Evolutionary conservation across 1,140 invertebrate species (phyloP).

Genomic region (Macrotrachela quadricornifera): DNA sequence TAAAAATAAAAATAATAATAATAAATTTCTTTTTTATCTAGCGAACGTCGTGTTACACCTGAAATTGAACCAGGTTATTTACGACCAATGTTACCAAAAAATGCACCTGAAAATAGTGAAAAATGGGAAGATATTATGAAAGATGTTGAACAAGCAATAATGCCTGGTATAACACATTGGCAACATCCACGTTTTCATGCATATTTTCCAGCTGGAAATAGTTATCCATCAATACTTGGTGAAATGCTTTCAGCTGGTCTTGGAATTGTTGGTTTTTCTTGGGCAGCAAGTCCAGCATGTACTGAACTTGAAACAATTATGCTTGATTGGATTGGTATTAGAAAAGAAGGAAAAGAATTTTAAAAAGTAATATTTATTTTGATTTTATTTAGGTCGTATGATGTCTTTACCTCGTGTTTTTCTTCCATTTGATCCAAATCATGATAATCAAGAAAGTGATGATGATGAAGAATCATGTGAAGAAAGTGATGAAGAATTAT

Average conservation of each 20-base stretch:
- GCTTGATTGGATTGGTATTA: conserved; percentile 74
- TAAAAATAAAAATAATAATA: too few species aligned
- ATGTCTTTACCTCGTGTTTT: neutral
- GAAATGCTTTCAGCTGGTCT: conserved; percentile 87
- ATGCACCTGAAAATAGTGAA: conserved; percentile 27
- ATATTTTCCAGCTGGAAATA: conserved; percentile 92
- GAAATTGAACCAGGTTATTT: conserved; percentile 37
- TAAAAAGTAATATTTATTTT: too few species aligned
- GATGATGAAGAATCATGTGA: neutral
- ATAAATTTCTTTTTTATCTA: too few species aligned
- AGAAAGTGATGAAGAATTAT: too few species aligned
- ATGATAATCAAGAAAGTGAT: neutral
- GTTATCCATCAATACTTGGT: conserved; percentile 85
- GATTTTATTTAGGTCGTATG: neutral
- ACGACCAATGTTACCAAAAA: conserved; percentile 23
- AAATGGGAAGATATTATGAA: conserved; percentile 33
- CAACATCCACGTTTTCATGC: conserved; percentile 96
- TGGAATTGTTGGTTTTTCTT: conserved; percentile 92
- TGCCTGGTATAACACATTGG: conserved; percentile 52
- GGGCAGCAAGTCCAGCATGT: conserved; percentile 88
- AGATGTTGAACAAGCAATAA: conserved; percentile 37
- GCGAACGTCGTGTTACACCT: conserved; percentile 39
- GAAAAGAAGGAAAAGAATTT: too few species aligned
- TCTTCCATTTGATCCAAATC: too few species aligned
- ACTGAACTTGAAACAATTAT: conserved; percentile 92